Evolutionary conservation across 2,113 vertebrate genomes (phyloP).

Genomic region (Aythya baeri): DNA sequence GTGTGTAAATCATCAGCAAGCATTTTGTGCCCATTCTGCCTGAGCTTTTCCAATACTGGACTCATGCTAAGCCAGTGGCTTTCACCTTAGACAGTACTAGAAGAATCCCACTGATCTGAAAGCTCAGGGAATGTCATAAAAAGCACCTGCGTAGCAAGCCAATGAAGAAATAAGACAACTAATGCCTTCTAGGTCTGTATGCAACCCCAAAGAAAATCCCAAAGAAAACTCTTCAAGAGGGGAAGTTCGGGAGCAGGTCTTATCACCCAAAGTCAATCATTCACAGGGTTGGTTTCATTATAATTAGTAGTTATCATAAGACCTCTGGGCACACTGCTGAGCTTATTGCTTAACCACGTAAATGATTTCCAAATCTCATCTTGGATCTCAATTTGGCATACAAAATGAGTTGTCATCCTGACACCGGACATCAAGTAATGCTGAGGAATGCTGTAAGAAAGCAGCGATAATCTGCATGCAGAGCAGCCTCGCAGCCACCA

Average conservation of each 20-base stretch:
- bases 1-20: background rate
- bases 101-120: constrained; percentile 63
- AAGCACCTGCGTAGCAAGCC: background rate
- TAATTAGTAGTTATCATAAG: background rate
- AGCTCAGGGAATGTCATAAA: background rate
- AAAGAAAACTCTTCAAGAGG: background rate
- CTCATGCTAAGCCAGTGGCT: constrained; percentile 87
- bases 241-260: background rate
- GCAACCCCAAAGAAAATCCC: background rate
- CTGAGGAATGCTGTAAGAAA: background rate
- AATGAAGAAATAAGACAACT: background rate
- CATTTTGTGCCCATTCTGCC: background rate
- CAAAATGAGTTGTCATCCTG: background rate
- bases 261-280: background rate
- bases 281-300: background rate
- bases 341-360: background rate
- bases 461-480: background rate
- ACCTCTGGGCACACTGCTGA: background rate
- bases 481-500: background rate
- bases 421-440: too few relatives aligned
- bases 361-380: background rate
- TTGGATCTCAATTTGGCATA: background rate
- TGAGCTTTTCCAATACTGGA: constrained; percentile 74
- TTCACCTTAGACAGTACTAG: constrained; percentile 81
- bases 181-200: background rate